Conservation (phyloP, 2,797 vertebrate species). For the Neosilurus mollespiculum region DNA sequence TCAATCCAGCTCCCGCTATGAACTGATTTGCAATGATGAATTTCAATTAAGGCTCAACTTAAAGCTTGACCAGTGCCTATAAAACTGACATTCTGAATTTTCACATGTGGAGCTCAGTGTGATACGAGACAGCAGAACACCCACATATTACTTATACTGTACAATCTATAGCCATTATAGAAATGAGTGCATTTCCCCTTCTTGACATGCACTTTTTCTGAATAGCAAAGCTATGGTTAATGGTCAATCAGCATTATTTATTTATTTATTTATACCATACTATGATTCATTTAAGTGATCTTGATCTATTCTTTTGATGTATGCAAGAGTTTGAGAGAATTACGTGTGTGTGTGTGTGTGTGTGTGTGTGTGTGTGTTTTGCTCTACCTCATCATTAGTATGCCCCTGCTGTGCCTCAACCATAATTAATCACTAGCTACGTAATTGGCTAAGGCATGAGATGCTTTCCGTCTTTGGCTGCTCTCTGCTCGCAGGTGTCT, state of each 20-base stretch:
- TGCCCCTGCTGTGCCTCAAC: constrained; percentile 50
- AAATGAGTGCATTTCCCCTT: constrained; percentile 1
- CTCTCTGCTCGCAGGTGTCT: constrained; percentile 48
- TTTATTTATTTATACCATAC: not conserved
- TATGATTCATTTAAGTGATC: constrained; percentile 2
- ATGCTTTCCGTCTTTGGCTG: constrained; percentile 41
- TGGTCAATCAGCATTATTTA: not conserved
- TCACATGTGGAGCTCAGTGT: constrained; percentile 6
- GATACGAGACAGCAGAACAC: not conserved
- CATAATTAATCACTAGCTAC: constrained; percentile 63
- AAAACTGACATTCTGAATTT: constrained; percentile 2
- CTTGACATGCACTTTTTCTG: not conserved
- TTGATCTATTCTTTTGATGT: not conserved
- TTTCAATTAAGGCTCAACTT: not conserved
- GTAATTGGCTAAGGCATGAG: constrained; percentile 58
- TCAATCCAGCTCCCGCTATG: not conserved
- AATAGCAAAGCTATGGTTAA: constrained; percentile 1
- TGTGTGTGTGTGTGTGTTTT: constrained; percentile 3
- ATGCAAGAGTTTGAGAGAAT: not conserved
- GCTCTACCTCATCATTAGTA: constrained; percentile 53
- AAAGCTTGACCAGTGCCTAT: not conserved
- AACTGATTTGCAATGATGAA: constrained; percentile 5
- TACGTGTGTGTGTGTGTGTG: constrained; percentile 7
- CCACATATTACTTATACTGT: not conserved
- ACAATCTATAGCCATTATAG: constrained; percentile 2